Conservation (phyloP, 2,888 invertebrate genomes). For the Apamea anceps region DNA sequence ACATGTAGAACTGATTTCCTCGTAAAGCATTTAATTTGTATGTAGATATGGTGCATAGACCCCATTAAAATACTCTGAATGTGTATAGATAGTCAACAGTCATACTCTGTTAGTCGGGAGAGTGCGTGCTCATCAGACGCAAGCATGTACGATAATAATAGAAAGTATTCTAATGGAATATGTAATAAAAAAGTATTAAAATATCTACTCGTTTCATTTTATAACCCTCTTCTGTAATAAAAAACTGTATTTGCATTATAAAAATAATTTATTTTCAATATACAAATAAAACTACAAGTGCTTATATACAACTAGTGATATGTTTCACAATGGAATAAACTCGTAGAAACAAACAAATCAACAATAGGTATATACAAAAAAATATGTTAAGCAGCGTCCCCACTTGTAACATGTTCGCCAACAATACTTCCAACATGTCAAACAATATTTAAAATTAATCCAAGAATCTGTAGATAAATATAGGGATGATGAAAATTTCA, state of each 20-base stretch:
- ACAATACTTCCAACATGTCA: background rate
- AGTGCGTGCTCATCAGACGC: constrained; percentile 68
- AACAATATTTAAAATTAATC: background rate
- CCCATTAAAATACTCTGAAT: constrained; percentile 75
- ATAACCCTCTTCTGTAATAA: constrained; percentile 39
- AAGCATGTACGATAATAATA: constrained; percentile 82
- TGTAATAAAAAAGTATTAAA: constrained; percentile 89
- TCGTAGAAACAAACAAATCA: constrained; percentile 62
- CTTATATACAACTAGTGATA: constrained; percentile 77
- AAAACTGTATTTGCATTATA: constrained; percentile 65
- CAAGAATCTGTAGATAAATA: background rate
- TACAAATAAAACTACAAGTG: constrained; percentile 69
- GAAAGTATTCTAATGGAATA: constrained; percentile 90
- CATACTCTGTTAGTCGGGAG: constrained; percentile 66
- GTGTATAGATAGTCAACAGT: constrained; percentile 70
- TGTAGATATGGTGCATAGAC: constrained; percentile 85
- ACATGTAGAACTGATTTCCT: constrained; percentile 83
- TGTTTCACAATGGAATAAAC: constrained; percentile 71
- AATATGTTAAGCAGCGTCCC: constrained; percentile 13
- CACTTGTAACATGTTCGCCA: background rate
- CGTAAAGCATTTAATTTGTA: constrained; percentile 85
- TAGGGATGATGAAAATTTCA: background rate
- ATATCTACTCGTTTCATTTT: constrained; percentile 62
- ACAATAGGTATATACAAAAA: constrained; percentile 50
- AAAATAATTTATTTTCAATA: constrained; percentile 78